These are phyloP conservation scores for Acanthosepion lycidas DNA, from an alignment of 2,888 invertebrate species.

Conservation along the genomic window DNA sequence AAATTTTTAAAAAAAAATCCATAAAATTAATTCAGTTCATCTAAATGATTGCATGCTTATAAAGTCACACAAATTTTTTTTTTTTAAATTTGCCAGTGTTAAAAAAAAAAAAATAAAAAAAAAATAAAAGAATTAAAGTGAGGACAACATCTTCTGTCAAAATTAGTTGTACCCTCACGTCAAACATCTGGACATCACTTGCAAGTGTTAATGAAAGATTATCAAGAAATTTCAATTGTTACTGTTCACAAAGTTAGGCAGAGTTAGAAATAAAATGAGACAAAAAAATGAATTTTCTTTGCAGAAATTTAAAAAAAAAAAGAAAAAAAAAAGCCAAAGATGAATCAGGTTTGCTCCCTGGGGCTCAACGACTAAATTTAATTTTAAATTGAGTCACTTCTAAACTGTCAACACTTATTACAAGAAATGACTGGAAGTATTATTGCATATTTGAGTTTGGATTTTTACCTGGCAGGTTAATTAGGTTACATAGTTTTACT, in stretches of 20 bases:
- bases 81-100: neutral
- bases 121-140: no score
- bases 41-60: neutral
- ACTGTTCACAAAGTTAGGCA: neutral
- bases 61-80: neutral
- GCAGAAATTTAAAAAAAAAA: neutral
- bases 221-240: neutral
- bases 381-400: neutral
- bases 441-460: neutral
- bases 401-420: neutral
- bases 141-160: neutral
- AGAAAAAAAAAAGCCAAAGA: neutral
- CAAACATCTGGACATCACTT: neutral
- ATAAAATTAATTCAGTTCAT: neutral
- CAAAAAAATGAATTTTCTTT: neutral
- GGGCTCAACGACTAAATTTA: neutral
- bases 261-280: neutral
- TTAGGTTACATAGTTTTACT: neutral
- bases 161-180: neutral
- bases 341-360: neutral
- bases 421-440: neutral
- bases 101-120: neutral
- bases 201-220: slow-evolving; percentile 21
- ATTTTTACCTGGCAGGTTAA: neutral
- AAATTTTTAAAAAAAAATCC: neutral